Evolutionary conservation across 1,140 invertebrate genomes (phyloP), one percentile per base, ranked within the genome.

Genomic region (Ctenoplectra terminalis): DNA sequence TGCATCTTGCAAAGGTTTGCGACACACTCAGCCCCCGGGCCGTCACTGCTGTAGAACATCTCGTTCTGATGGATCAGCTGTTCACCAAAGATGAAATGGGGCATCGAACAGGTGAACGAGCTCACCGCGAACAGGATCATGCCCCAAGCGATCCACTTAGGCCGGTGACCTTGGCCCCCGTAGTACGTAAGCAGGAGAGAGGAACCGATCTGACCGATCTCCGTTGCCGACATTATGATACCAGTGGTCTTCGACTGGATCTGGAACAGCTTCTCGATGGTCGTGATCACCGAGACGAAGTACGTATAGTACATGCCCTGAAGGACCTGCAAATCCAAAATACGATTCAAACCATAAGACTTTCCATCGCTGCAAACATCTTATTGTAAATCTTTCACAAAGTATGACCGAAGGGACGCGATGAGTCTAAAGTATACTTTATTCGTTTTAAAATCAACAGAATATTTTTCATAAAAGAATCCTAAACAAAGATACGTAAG

Each of bases 231-330:
- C 95, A 99, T 96, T 85, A 99, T 96, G 58, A 98, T 96, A 0
- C 98, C 98, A 0, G 98, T 99, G 9, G 98, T 98, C 92, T 98
- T 98, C 70, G 98, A 99, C 89, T 98, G 98, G 63, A 99, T 97
- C 94, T 98, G 97, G 92, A 99, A 99, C 48, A 99, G 94, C 94
- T 99, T 99, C 93, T 99, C 98, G 54, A 99, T 98, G 13, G 98
- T 99, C 40, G 99, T 99, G 90, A 99, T 98, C 74, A 99, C 98
- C 89, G 97, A 98, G 46, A 99, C 98, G 92, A 99, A 98, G 93
- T 99, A 99, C 31, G 98, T 98, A 92, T 97, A 97, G 92, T 97
- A 99, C 97, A 98, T 98, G 46, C 98, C 98, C 93, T 98, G 98
- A 17, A 98, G 94, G 0, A 99, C 92, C 93, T 94, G 81, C 0